Percentiles rank a stretch among this genome's conserved stretches.
Evolutionary conservation across 2,888 invertebrate genomes (phyloP).

Genomic region (Leuctra nigra): DNA sequence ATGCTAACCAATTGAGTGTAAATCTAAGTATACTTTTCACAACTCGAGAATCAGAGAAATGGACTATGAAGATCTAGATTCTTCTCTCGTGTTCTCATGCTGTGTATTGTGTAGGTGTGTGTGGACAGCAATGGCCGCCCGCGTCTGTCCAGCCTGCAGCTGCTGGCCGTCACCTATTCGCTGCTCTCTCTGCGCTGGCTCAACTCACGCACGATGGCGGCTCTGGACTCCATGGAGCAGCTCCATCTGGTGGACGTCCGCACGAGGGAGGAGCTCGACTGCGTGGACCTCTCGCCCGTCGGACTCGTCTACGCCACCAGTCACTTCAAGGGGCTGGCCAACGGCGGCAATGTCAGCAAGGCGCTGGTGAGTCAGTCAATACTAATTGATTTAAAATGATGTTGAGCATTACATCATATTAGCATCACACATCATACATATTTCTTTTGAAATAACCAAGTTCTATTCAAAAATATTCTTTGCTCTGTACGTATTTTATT

Average conservation of each 20-base stretch:
- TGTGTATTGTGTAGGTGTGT: constrained; percentile 45
- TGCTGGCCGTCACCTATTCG: constrained; percentile 64
- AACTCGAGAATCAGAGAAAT: no score
- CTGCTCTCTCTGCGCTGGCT: constrained; percentile 74
- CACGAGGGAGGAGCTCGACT: constrained; percentile 77
- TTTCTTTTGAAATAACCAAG: no score
- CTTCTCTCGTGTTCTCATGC: no score
- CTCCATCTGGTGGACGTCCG: constrained; percentile 85
- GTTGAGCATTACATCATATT: no score
- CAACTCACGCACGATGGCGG: constrained; percentile 73
- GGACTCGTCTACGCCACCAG: constrained; percentile 82
- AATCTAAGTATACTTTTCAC: neutral
- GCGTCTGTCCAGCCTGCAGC: constrained; percentile 58
- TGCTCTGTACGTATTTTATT: no score
- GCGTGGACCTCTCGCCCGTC: constrained; percentile 71
- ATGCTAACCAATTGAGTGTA: neutral
- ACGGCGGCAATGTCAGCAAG: constrained; percentile 86
- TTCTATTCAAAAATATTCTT: no score
- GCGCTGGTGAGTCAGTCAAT: constrained; percentile 65
- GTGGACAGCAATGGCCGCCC: constrained; percentile 48
- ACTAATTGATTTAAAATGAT: no score
- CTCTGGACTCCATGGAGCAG: constrained; percentile 79
- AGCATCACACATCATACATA: no score
- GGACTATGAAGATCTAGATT: no score
- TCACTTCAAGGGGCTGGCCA: constrained; percentile 85